Evolutionary conservation across 2,113 vertebrate species (phyloP), one percentile per base, ranked within the genome.

Genomic region (Girardinichthys multiradiatus): DNA sequence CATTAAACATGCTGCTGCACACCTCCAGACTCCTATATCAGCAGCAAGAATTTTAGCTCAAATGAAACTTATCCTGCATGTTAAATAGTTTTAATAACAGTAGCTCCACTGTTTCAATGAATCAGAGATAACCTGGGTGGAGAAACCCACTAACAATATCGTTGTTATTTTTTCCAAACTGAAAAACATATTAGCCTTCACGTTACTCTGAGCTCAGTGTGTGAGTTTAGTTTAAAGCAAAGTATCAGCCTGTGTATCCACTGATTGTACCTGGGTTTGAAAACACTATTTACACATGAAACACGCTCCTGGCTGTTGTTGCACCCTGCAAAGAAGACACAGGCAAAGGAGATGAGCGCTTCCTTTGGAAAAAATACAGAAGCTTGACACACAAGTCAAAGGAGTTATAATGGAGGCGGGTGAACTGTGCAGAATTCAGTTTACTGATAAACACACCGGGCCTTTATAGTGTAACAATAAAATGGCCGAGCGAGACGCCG

Each of bases 271-370:
- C 87, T 84, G 87, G 73, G 76, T 79, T 87, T 81, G 86, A 86
- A 71, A 80, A 64, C 76, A 27, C 62, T 83, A 85, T 89, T 91
- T 87, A 87, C 90, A 91, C 84, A 90, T 87, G 86, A 89, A 88
- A 90, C 84, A 68, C 30, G 73, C 80, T 29, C 48, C 81, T 26
- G 29, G 68, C 84, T 64, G 75, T 72, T 58, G 77, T 68, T 58
- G 39, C 35, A 6, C 72, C 82, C 75, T 1, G 59, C 82, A 62
- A 72, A 68, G 72, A 81, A 81, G 80, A 75, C 54, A 37, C 62
- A 39, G 29, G n/a, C 59, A 69, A 68, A 75, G 68, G 84, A 75
- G 29, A 74, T 28, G 76, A 14, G 75, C 64, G 63, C 72, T 79
- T 85, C 69, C 68, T 72, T 30, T 1, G 68, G 60, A 28, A 68